These are phyloP conservation scores for Tachina grossa DNA, from an alignment of 2,888 invertebrate species.

Conservation along the genomic window DNA sequence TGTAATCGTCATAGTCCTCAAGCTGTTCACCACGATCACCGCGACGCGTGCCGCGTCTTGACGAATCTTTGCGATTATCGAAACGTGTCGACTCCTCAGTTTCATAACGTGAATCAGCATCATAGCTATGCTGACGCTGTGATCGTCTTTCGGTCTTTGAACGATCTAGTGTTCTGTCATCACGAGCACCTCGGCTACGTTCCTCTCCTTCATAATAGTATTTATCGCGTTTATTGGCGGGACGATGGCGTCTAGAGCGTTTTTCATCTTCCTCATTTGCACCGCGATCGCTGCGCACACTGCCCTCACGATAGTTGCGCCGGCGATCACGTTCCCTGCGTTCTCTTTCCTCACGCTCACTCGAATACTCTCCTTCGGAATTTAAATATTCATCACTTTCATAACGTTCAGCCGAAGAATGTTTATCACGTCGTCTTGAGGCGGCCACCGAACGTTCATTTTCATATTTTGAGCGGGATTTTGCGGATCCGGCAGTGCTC, in stretches of 20 bases:
- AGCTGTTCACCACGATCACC: constrained; percentile 75
- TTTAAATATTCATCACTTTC: constrained; percentile 87
- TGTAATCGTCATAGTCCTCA: constrained; percentile 76
- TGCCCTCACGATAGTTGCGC: constrained; percentile 84
- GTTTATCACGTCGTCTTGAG: constrained; percentile 72
- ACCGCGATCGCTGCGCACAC: constrained; percentile 77
- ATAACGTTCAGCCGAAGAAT: constrained; percentile 77
- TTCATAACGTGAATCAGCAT: constrained; percentile 87
- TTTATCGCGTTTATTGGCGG: constrained; percentile 79
- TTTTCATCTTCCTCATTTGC: constrained; percentile 69
- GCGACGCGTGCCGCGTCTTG: constrained; percentile 73
- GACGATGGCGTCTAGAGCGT: constrained; percentile 73
- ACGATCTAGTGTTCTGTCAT: constrained; percentile 67
- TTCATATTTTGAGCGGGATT: constrained; percentile 64
- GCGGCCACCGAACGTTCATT: constrained; percentile 57
- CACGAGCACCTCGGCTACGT: constrained; percentile 67
- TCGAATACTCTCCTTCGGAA: constrained; percentile 81
- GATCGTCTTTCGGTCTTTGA: constrained; percentile 69
- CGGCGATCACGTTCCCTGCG: constrained; percentile 80
- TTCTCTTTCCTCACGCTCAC: constrained; percentile 86
- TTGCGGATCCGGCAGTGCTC: constrained; percentile 56
- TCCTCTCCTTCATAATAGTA: constrained; percentile 72
- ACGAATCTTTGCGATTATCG: constrained; percentile 74
- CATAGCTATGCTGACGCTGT: constrained; percentile 83
- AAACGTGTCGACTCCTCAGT: constrained; percentile 84